A percentile compares a stretch with the other conserved stretches of the same genome.
These are phyloP conservation scores for Uropetala carovei DNA, from an alignment of 2,888 invertebrate species.

Conservation along the genomic window DNA sequence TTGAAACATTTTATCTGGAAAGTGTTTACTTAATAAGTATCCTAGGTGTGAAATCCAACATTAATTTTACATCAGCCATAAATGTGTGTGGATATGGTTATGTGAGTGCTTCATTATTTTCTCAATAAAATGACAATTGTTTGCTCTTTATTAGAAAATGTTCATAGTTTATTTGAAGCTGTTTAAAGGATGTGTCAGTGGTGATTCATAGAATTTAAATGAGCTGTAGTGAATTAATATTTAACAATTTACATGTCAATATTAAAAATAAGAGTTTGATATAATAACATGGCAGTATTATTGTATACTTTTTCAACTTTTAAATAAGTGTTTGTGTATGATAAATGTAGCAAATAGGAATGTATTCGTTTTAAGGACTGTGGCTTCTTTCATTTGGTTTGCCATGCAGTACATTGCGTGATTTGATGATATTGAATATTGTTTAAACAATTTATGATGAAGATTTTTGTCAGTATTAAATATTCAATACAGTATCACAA, in stretches of 20 bases:
- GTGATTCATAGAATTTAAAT: constrained; percentile 52
- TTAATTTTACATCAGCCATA: neutral
- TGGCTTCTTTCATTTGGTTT: constrained; percentile 62
- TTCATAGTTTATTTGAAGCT: constrained; percentile 38
- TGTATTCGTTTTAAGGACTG: constrained; percentile 44
- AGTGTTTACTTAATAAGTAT: constrained; percentile 22
- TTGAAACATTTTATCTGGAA: constrained; percentile 48
- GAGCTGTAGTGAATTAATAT: constrained; percentile 27
- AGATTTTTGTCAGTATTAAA: constrained; percentile 61
- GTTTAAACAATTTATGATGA: constrained; percentile 44
- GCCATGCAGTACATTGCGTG: constrained; percentile 47
- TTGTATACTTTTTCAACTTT: constrained; percentile 64
- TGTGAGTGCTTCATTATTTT: neutral
- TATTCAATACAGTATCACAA: constrained; percentile 31
- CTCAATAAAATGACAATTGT: neutral
- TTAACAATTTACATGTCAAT: constrained; percentile 38
- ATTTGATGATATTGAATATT: constrained; percentile 56
- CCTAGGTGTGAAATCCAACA: constrained; percentile 8
- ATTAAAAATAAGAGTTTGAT: constrained; percentile 42
- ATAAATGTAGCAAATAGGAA: constrained; percentile 34
- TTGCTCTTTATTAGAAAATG: constrained; percentile 39
- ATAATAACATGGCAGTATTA: constrained; percentile 59
- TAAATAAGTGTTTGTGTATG: constrained; percentile 50
- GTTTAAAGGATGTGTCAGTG: constrained; percentile 43
- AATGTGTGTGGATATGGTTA: neutral